Evolutionary conservation across 2,113 vertebrate species (phyloP), one percentile per base, ranked within the genome.

Genomic region (Laterallus jamaicensis): DNA sequence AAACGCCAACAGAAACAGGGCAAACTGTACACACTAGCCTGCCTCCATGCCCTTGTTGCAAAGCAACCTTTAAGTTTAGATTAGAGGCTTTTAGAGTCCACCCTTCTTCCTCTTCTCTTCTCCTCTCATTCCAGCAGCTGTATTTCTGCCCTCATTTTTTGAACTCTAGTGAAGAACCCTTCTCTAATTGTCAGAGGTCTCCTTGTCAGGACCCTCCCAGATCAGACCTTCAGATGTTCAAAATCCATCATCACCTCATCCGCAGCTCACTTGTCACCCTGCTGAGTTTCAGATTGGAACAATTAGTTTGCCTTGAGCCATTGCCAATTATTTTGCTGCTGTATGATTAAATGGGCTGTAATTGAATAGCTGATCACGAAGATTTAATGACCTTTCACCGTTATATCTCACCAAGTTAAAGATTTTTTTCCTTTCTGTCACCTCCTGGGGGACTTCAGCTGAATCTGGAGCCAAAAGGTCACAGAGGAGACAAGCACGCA

Each of bases 311-410:
- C 86, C 70, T 91, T 92, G 81, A 96, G 91, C 74, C 6, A 6
- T 63, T 93, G 86, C 88, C 93, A 91, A 71, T 93, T 95, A 93
- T 92, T 95, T 90, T 97, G 55, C 68, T 95, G 67, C 88, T 69
- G 26, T 90, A 54, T 93, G 88, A 95, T 94, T 95, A 96, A 93
- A 94, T 90, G 52, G 79, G 47, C 60, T 83, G 92, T 92, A 88
- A 83, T 79, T 77, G 82, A 94, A 71, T 86, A 94, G 80, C 64
- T 47, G 76, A 87, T 92, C 80, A 88, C 59, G 64, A 86, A 22
- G 35, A 81, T 88, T 93, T 92, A 90, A 95, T 95, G 92, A 94
- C 26, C 37, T 19, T 90, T 44, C 37, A 35, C 50, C 73, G 37
- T 83, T 88, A 32, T 9, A 93, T 63, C 73, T 81, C 63, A 64